Evolutionary conservation across 2,888 invertebrate species (phyloP).

Genomic region (Melieria crassipennis): DNA sequence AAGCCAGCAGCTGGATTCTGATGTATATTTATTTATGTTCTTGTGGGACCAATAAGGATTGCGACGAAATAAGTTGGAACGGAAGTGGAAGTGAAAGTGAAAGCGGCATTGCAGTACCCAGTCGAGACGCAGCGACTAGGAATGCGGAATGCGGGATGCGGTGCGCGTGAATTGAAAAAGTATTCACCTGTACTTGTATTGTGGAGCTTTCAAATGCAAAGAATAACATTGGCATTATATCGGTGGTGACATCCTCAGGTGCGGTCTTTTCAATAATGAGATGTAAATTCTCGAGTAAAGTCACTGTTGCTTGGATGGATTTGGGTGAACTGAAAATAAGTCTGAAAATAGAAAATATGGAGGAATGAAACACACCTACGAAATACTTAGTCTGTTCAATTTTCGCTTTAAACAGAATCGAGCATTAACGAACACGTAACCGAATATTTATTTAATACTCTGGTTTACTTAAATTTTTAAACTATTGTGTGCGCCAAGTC

Average conservation of each 20-base stretch:
- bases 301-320: constrained; percentile 86
- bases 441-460: too few relatives aligned
- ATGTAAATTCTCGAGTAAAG: constrained; percentile 89
- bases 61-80: not conserved
- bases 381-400: too few relatives aligned
- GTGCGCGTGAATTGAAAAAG: not conserved
- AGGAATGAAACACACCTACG: not conserved
- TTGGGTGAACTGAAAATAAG: constrained; percentile 80
- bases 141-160: too few relatives aligned
- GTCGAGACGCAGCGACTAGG: not conserved
- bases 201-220: constrained; percentile 88
- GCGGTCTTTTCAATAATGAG: constrained; percentile 88
- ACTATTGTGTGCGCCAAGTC: too few relatives aligned
- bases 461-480: too few relatives aligned
- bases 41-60: not conserved
- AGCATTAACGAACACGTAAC: too few relatives aligned
- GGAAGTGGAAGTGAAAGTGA: not conserved
- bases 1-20: too few relatives aligned
- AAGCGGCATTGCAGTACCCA: constrained; percentile 6
- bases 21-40: too few relatives aligned
- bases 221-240: constrained; percentile 88
- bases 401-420: too few relatives aligned
- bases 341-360: constrained; percentile 65
- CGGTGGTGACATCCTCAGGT: constrained; percentile 79
- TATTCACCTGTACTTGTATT: constrained; percentile 85